A percentile compares a stretch with the other conserved stretches of the same genome.
These are phyloP conservation scores for Diabrotica balteata DNA, from an alignment of 2,888 invertebrate genomes.

Conservation along the genomic window DNA sequence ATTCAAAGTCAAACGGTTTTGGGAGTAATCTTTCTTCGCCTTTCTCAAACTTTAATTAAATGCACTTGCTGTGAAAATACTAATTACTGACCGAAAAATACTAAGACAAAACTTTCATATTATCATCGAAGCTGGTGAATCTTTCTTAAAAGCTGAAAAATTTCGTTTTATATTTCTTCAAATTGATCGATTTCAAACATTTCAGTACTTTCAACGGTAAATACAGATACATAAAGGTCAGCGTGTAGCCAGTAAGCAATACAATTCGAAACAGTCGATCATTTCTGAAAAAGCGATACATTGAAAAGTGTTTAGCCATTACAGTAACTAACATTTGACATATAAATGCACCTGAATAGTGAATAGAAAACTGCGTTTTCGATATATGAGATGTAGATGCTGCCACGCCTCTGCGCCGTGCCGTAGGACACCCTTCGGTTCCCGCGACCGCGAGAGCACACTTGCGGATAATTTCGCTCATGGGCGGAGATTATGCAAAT, in stretches of 20 bases:
- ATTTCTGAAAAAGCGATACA: neutral
- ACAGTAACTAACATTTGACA: neutral
- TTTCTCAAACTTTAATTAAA: no score
- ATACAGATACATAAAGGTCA: no score
- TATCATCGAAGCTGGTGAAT: no score
- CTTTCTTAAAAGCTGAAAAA: no score
- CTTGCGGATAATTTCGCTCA: neutral
- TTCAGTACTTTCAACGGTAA: no score
- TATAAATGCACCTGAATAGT: neutral
- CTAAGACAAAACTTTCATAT: no score
- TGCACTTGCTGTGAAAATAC: no score
- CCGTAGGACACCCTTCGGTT: neutral
- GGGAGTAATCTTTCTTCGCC: no score
- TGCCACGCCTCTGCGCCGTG: neutral
- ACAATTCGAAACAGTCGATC: neutral
- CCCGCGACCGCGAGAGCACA: neutral
- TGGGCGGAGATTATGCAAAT: neutral
- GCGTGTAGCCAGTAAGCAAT: neutral
- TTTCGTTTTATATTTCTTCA: no score
- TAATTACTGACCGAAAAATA: no score
- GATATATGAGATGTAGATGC: neutral
- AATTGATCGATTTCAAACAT: no score
- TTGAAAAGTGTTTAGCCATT: neutral
- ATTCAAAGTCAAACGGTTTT: no score
- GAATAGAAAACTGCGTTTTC: neutral